Percentiles rank a stretch among this genome's conserved stretches.
These are phyloP conservation scores for Pachycephala philippinensis DNA, from an alignment of 2,113 vertebrate genomes.

Conservation along the genomic window DNA sequence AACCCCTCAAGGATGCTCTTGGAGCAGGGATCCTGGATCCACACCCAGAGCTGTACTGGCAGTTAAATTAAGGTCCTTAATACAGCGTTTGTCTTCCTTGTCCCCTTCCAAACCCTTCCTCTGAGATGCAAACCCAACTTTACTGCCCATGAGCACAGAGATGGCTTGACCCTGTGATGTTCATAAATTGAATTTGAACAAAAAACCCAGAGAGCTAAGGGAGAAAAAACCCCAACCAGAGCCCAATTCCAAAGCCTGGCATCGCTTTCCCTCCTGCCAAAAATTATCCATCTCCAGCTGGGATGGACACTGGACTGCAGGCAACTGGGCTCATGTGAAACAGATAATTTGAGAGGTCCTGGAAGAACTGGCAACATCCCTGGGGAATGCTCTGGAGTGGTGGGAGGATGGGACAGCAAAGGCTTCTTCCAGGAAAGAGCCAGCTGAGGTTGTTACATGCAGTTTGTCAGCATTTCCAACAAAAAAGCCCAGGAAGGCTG, in stretches of 20 bases:
- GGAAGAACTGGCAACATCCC: background rate
- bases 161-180: background rate
- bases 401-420: background rate
- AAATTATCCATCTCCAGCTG: background rate
- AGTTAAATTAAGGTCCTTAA: background rate
- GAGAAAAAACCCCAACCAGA: accelerated
- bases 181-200: background rate
- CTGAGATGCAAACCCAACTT: background rate
- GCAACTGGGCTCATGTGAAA: background rate
- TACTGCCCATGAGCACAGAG: accelerated
- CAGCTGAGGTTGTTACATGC: background rate
- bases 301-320: background rate
- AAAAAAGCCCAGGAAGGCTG: background rate
- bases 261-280: accelerated
- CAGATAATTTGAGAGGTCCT: background rate
- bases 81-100: background rate
- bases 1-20: background rate
- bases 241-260: background rate
- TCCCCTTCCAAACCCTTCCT: background rate
- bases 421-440: background rate
- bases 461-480: background rate
- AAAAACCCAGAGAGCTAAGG: accelerated
- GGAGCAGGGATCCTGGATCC: background rate
- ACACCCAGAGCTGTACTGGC: background rate
- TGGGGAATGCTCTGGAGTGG: background rate